phyloP scores from a whole-genome alignment of 2,113 vertebrate species.

The Eublepharis macularius region DNA sequence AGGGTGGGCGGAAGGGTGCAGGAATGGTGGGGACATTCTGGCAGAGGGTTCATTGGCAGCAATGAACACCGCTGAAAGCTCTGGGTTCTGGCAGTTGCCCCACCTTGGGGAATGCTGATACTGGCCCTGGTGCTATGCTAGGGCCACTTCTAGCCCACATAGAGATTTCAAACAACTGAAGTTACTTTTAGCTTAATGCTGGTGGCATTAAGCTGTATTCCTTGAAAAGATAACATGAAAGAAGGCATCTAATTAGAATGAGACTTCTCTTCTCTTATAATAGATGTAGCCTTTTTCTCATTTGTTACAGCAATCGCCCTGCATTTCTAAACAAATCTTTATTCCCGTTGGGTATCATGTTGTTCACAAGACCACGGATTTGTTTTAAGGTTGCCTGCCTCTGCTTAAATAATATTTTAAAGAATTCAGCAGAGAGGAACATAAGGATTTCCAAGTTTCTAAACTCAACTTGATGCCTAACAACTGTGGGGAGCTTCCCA shows the following conservation, averaged over 20 bases:
- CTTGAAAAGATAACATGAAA: neutral
- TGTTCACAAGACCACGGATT: conserved; percentile 56
- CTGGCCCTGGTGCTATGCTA: no score
- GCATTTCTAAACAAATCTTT: conserved; percentile 42
- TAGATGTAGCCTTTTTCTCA: conserved; percentile 19
- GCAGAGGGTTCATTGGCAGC: no score
- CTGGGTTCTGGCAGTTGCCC: no score
- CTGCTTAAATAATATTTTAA: conserved; percentile 60
- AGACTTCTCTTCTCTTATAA: neutral
- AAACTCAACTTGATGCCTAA: conserved; percentile 27
- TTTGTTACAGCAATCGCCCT: conserved; percentile 31
- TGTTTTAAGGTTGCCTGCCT: conserved; percentile 58
- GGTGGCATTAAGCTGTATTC: conserved; percentile 14
- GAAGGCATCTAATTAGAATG: neutral
- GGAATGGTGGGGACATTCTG: no score
- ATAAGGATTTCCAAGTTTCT: conserved; percentile 51
- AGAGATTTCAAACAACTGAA: no score
- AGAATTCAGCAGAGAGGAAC: conserved; percentile 48
- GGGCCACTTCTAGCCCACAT: no score
- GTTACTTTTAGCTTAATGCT: no score
- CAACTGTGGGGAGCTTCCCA: conserved; percentile 39
- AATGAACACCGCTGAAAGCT: no score
- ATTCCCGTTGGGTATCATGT: conserved; percentile 42
- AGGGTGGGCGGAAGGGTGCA: no score
- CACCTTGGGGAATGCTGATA: no score